These are phyloP conservation scores for Paragorgia papillata DNA, from an alignment of 92 coral and sea anemone genomes.

Conservation along the genomic window DNA sequence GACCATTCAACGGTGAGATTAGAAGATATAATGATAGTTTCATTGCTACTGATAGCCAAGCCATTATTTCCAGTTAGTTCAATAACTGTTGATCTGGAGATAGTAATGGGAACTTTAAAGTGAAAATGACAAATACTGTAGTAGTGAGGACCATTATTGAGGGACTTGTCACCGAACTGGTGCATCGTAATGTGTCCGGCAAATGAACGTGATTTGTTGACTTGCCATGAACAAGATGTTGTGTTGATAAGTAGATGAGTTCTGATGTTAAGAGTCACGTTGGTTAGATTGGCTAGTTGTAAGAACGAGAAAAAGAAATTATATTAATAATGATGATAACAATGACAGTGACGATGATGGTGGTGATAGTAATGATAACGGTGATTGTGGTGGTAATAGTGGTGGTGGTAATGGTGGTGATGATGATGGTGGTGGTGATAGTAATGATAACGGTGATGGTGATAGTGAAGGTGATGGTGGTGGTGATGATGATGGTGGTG, in stretches of 20 bases:
- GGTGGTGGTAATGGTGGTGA: too few relatives aligned
- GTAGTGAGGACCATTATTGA: neutral
- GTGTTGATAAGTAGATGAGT: neutral
- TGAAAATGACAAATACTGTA: neutral
- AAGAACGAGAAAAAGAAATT: neutral
- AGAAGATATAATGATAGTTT: neutral
- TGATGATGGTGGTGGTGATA: too few relatives aligned
- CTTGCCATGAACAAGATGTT: slow-evolving; percentile 5
- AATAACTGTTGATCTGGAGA: neutral
- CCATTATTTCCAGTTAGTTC: neutral
- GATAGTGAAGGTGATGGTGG: too few relatives aligned
- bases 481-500: too few relatives aligned
- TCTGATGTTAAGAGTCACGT: neutral
- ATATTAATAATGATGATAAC: too few relatives aligned
- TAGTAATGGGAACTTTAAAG: neutral
- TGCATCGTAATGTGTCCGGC: neutral
- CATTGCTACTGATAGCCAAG: neutral
- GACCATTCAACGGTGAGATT: neutral
- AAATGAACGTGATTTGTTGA: too few relatives aligned
- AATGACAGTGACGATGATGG: too few relatives aligned
- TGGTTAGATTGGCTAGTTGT: neutral
- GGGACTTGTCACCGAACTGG: neutral
- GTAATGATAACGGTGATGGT: too few relatives aligned
- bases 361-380: too few relatives aligned
- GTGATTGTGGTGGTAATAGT: too few relatives aligned